Conservation (phyloP, 2,888 invertebrate genomes). For the Caenorhabditis angaria region DNA sequence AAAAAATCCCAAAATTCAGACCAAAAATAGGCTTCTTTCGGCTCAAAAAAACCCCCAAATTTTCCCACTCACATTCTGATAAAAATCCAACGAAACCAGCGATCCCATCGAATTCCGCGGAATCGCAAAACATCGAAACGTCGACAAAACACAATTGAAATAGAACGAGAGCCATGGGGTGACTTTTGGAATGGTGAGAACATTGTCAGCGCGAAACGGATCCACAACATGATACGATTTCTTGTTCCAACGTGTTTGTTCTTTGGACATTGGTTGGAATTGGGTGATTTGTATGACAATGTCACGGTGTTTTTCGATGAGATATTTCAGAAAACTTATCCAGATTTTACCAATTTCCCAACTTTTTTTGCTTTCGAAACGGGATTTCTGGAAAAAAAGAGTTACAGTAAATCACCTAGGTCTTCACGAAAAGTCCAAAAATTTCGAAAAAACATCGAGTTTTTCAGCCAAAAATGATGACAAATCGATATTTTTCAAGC, state of each 20-base stretch:
- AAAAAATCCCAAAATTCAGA: no score
- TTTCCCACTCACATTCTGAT: neutral
- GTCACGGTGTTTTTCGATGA: constrained; percentile 17
- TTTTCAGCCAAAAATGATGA: no score
- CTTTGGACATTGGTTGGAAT: constrained; percentile 11
- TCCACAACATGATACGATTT: constrained; percentile 39
- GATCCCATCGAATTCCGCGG: constrained; percentile 32
- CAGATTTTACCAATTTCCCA: constrained; percentile 25
- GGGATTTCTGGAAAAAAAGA: no score
- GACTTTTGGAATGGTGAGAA: constrained; percentile 37
- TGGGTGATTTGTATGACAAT: constrained; percentile 41
- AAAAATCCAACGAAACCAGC: constrained; percentile 11
- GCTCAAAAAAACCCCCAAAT: neutral
- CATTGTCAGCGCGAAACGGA: constrained; percentile 46
- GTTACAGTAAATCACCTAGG: no score
- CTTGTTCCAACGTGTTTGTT: constrained; percentile 35
- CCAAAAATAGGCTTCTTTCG: no score
- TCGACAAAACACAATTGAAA: constrained; percentile 48
- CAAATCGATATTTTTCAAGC: no score
- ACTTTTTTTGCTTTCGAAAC: constrained; percentile 19
- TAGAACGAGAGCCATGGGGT: constrained; percentile 45
- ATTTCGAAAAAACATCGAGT: no score
- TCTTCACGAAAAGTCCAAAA: no score
- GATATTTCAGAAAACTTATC: constrained; percentile 39
- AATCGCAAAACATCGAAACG: constrained; percentile 34